Percentiles rank a stretch among this genome's conserved stretches.
Conservation (phyloP, 2,797 vertebrate species). For the Galagoides demidoff region DNA sequence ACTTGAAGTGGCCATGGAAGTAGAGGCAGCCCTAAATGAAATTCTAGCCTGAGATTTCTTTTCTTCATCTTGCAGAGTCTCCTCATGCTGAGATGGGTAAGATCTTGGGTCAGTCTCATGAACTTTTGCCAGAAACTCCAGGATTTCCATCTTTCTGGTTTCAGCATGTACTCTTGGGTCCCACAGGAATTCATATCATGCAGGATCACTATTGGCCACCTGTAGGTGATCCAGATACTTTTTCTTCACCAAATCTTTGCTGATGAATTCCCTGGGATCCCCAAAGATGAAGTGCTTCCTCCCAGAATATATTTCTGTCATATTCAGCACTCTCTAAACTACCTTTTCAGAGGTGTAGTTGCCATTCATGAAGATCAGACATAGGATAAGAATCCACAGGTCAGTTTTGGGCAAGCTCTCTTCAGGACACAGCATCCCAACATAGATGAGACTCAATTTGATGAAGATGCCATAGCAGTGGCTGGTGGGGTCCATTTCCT, state of each 20-base stretch:
- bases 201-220: not conserved
- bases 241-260: slow-evolving; percentile 4
- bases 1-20: not conserved
- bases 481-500: not conserved
- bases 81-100: not conserved
- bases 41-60: not conserved
- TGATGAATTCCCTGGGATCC: slow-evolving; percentile 7
- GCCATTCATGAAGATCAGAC: not conserved
- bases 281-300: not conserved
- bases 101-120: not conserved
- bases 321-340: slow-evolving; percentile 20
- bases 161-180: not conserved
- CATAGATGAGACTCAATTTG: slow-evolving; percentile 41
- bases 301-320: not conserved
- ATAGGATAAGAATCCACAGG: slow-evolving; percentile 8
- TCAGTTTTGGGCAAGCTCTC: not conserved
- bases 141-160: slow-evolving; percentile 49
- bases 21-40: not conserved
- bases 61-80: slow-evolving; percentile 11
- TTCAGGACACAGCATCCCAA: not conserved
- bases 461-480: not conserved
- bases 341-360: not conserved
- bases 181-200: slow-evolving; percentile 33
- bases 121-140: not conserved
- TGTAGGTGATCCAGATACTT: not conserved